Percentiles rank a stretch among this genome's conserved stretches.
Conservation (phyloP, 2,113 vertebrate species). For the Rana temporaria region DNA sequence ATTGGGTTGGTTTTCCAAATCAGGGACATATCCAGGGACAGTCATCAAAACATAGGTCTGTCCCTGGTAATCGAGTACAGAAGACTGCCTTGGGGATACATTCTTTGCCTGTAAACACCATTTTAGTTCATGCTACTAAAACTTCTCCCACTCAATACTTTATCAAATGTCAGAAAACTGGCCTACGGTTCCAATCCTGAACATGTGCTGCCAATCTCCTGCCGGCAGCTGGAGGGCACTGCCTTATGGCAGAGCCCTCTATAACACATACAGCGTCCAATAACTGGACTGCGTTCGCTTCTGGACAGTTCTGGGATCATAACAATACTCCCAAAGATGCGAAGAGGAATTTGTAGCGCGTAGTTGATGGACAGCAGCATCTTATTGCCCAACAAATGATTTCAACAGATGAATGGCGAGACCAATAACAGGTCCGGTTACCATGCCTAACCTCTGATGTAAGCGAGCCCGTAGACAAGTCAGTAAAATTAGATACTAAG, state of each 20-base stretch:
- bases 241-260: neutral
- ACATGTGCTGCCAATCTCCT: slow-evolving; percentile 19
- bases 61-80: too few species aligned
- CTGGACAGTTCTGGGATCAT: neutral
- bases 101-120: too few species aligned
- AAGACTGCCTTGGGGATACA: too few species aligned
- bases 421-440: neutral
- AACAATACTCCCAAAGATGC: slow-evolving; percentile 15
- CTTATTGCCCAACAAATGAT: slow-evolving; percentile 13
- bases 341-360: slow-evolving; percentile 10
- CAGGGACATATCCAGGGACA: too few species aligned
- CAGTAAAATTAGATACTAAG: neutral
- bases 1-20: too few species aligned
- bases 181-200: neutral
- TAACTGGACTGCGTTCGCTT: neutral
- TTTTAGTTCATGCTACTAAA: too few species aligned
- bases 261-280: neutral
- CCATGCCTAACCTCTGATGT: slow-evolving; percentile 19
- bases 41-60: too few species aligned
- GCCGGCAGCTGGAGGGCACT: neutral
- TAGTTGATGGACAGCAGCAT: slow-evolving; percentile 25
- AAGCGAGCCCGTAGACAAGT: neutral
- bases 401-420: slow-evolving; percentile 40
- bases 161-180: too few species aligned
- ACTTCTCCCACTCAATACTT: too few species aligned